Evolutionary conservation across 2,888 invertebrate species (phyloP), one percentile per base, ranked within the genome.

Genomic region (Notocelia uddmanniana): DNA sequence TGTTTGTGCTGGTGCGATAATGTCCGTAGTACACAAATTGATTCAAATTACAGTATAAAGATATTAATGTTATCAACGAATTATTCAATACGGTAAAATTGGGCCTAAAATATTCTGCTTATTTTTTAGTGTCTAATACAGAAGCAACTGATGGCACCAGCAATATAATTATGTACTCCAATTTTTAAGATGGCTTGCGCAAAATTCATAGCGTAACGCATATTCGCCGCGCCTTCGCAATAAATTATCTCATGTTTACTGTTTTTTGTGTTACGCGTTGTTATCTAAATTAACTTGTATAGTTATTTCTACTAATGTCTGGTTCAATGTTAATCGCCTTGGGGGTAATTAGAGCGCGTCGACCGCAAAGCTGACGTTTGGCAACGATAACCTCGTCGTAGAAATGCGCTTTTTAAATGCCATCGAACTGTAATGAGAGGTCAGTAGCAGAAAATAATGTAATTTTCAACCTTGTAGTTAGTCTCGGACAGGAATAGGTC

Each of bases 341-440:
- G 90, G 83, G 77, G 83, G 78, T 86, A 85, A 91, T 79, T 90
- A 88, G 92, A 91, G 89, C 92, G 89, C 80, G 79, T 79, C 89
- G 89, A 88, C 89, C 89, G 84, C 89, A 85, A 84, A 83, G 81
- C 77, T 77, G 75, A 76, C 77, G 84, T 90, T 92, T 91, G 91
- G 90, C 89, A 92, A 91, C 86, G 76, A 75, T 74, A 26, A 78
- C 78, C 76, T 79, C 69, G 73, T 58, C 23, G 69, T n/a, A 64
- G 31, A 70, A 57, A 73, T 68, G 62, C 64, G 72, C 58, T 67
- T 48, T 60, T 57, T 50, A 68, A 71, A 68, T 63, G 37, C 55
- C 34, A 45, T 55, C 48, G 50, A 66, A 26, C 57, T 3, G 50
- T 41, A 64, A 57, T 50, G 45, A 54, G 41, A 41, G 18, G 26